Evolutionary conservation across 2,113 vertebrate species (phyloP), one percentile per base, ranked within the genome.

Genomic region (Centrocercus urophasianus): DNA sequence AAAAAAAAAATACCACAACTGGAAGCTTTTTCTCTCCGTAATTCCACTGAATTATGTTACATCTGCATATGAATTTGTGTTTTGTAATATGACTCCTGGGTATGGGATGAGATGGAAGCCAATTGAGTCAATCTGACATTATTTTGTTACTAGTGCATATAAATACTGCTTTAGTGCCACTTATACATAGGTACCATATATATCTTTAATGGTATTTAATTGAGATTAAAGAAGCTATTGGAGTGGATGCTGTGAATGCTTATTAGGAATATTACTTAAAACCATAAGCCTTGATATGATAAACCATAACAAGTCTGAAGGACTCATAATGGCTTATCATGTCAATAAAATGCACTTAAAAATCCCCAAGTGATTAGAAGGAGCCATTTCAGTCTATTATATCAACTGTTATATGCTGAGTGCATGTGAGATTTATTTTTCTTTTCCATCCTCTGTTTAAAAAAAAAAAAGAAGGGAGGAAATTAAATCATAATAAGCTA

Each of bases 301-400:
- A 93, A 95, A 94, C 90, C 86, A 88, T 93, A 96, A 97, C 93
- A 93, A 94, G 84, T 89, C 95, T 93, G 94, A 89, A 96, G 88
- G 90, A 95, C 82, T 88, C 88, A 43, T 92, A 96, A 96, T 95
- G 92, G 93, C 89, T 93, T 94, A 94, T 93, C 93, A 93, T 91
- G 92, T 96, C 96, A 96, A 96, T 96, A 95, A 93, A 95, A 96
- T 95, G 93, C 94, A 96, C 92, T 96, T 96, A 92, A 96, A 96
- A 96, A 96, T 95, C 92, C 96, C 92, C 92, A 75, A 77, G 92
- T 95, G 94, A 95, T 95, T 96, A 90, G 91, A 91, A 94, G 81
- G 83, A 96, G 67, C 89, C 94, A 93, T 94, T 96, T 92, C 87
- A 84, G 89, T 94, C 90, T 94, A 91, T 94, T 91, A 88, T 91